Conservation (phyloP, 1,140 invertebrate species). For the Pogonomyrmex californicus region DNA sequence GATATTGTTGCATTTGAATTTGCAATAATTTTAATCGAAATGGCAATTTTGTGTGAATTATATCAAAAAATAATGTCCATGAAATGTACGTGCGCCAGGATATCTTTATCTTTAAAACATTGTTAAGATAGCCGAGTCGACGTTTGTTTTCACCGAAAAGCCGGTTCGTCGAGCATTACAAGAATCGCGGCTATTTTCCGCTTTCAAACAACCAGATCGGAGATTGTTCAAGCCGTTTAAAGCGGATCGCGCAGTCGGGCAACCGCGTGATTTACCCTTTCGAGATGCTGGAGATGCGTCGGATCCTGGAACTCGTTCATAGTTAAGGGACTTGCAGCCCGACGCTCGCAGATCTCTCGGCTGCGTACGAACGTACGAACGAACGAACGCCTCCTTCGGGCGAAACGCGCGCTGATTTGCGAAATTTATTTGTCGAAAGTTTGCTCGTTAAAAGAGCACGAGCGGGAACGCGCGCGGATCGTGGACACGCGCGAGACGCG, state of each 20-base stretch:
- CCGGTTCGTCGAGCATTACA: background rate
- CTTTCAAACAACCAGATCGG: background rate
- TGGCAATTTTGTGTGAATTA: background rate
- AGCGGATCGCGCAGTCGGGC: background rate
- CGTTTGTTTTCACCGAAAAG: background rate
- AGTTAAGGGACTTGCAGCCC: background rate
- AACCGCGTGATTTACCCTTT: background rate
- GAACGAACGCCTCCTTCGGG: conserved; percentile 39
- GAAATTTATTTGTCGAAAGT: conserved; percentile 77
- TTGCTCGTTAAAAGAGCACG: conserved; percentile 74
- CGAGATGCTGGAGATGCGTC: background rate
- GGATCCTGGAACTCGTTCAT: conserved; percentile 12
- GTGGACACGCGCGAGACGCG: background rate
- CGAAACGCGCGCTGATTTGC: conserved; percentile 67
- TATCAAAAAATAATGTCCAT: background rate
- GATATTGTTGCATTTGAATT: background rate
- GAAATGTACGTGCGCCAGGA: background rate
- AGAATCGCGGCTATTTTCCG: background rate
- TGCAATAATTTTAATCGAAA: background rate
- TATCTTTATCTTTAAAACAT: background rate
- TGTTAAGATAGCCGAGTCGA: background rate
- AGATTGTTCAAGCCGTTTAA: background rate
- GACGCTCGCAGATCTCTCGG: conserved; percentile 17
- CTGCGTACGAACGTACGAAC: conserved; percentile 7
- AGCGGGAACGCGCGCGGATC: background rate